These are phyloP conservation scores for Clarias pachynema DNA, from an alignment of 2,797 vertebrate genomes.

Conservation along the genomic window DNA sequence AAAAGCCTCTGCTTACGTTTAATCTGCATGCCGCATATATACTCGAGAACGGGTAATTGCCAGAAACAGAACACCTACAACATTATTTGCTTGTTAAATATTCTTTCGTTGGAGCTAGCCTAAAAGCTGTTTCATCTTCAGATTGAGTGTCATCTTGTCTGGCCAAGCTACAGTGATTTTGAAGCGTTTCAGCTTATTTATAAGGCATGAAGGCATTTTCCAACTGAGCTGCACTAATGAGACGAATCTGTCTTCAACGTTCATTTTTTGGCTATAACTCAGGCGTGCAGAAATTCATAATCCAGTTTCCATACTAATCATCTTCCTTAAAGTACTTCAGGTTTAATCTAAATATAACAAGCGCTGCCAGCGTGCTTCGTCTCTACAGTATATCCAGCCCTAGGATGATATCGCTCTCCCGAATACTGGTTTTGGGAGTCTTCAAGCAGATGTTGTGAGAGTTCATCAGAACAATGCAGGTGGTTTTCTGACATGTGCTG, in stretches of 20 bases:
- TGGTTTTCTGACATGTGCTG: not conserved
- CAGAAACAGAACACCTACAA: conserved; percentile 3
- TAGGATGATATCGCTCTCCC: not conserved
- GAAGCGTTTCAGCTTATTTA: conserved; percentile 41
- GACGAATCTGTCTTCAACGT: conserved; percentile 31
- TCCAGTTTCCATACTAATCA: conserved; percentile 22
- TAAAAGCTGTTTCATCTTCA: conserved; percentile 22
- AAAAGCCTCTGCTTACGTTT: conserved; percentile 19
- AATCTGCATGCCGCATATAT: conserved; percentile 31
- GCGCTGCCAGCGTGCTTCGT: not conserved
- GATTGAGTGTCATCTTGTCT: conserved; percentile 30
- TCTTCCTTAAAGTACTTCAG: conserved; percentile 9
- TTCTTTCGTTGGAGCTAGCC: not conserved
- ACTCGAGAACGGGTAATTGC: conserved; percentile 15
- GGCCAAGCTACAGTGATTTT: conserved; percentile 31
- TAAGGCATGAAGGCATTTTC: conserved; percentile 33
- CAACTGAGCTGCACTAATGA: conserved; percentile 40
- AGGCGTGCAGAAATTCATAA: conserved; percentile 17
- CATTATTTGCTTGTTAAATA: conserved; percentile 24
- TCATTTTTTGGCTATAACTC: conserved; percentile 29
- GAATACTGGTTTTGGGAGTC: not conserved
- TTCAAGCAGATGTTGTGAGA: conserved; percentile 24
- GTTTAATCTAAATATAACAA: conserved; percentile 25
- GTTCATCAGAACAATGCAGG: not conserved
- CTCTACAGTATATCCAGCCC: not conserved